Conservation (phyloP, 2,113 vertebrate genomes). For the Phoenicopterus ruber region DNA sequence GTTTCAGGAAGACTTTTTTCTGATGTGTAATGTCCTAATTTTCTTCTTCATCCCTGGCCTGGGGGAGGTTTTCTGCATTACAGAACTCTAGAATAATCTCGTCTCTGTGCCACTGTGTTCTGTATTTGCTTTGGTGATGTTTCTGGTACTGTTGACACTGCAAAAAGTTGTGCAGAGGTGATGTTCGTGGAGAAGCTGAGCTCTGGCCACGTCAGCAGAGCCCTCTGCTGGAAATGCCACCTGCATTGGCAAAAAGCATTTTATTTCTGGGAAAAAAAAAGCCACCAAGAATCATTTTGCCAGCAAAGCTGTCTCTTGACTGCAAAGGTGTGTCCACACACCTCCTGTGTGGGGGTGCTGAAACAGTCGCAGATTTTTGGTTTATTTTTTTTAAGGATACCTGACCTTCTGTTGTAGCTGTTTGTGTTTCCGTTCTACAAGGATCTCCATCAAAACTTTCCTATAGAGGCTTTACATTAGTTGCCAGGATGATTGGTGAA, state of each 20-base stretch:
- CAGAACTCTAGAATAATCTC: not conserved
- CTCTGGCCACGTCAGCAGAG: conserved; percentile 27
- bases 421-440: not conserved
- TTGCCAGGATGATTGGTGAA: not conserved
- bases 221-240: conserved; percentile 49
- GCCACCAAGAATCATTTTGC: not conserved
- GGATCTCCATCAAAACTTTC: not conserved
- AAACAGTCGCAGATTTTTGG: not conserved
- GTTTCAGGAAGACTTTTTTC: not conserved
- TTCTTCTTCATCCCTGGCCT: not conserved
- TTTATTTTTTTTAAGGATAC: not conserved
- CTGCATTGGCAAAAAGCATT: not conserved
- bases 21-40: not conserved
- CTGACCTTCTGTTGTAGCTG: not conserved
- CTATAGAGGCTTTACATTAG: not conserved
- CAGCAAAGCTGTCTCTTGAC: not conserved
- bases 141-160: not conserved
- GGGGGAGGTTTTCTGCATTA: not conserved
- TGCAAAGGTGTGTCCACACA: not conserved
- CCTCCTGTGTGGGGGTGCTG: not conserved
- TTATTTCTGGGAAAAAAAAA: not conserved
- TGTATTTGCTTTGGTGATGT: not conserved
- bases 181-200: not conserved
- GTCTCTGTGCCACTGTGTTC: not conserved
- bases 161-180: conserved; percentile 19